A percentile compares a stretch with the other conserved stretches of the same genome.
Evolutionary conservation across 2,797 vertebrate species (phyloP).

Genomic region (Oceanodroma leucorhoa): DNA sequence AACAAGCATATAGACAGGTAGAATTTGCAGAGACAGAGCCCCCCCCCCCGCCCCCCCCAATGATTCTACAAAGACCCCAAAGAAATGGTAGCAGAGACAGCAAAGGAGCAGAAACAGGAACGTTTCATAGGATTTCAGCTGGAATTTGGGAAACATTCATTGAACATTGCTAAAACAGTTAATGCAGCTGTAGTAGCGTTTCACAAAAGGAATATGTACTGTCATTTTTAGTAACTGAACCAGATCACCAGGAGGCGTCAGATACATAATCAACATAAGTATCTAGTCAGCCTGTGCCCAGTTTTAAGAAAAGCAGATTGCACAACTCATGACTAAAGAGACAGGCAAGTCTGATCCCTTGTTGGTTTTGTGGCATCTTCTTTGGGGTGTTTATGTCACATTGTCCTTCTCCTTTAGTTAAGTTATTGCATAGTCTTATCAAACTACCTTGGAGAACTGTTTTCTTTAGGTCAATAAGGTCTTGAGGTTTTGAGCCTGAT

Average conservation of each 20-base stretch:
- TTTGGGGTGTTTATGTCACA: background rate
- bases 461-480: background rate
- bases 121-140: background rate
- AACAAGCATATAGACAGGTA: background rate
- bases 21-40: background rate
- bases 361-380: background rate
- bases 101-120: background rate
- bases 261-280: background rate
- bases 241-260: background rate
- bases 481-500: background rate
- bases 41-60: accelerated
- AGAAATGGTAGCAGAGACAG: background rate
- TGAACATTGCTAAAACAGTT: background rate
- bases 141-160: background rate
- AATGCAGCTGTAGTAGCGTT: background rate
- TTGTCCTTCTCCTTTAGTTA: background rate
- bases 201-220: background rate
- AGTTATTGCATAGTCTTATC: background rate
- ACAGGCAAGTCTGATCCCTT: background rate
- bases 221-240: background rate
- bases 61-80: background rate
- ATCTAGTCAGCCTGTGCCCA: background rate
- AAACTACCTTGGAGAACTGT: background rate
- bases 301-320: background rate
- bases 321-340: background rate